A percentile compares a stretch with the other conserved stretches of the same genome.
These are phyloP conservation scores for Cerceris ruficornis DNA, from an alignment of 2,888 invertebrate species.

Conservation along the genomic window DNA sequence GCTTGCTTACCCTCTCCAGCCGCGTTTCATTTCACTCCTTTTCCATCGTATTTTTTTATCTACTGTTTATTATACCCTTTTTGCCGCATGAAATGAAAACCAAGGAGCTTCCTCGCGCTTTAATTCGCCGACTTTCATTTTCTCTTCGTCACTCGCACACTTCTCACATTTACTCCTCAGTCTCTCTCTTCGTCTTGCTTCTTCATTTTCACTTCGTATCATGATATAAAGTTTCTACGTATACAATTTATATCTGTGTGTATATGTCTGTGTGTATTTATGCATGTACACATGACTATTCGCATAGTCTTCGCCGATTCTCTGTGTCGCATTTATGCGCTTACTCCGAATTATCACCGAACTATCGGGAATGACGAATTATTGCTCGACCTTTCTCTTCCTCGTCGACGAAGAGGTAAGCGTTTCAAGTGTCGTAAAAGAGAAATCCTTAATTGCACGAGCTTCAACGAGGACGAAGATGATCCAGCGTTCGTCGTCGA, in stretches of 20 bases:
- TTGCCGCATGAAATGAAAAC: slow-evolving; percentile 67
- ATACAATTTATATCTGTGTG: slow-evolving; percentile 32
- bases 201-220: slow-evolving; percentile 15
- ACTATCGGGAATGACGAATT: slow-evolving; percentile 16
- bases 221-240: slow-evolving; percentile 58
- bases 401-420: background rate
- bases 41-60: slow-evolving; percentile 16
- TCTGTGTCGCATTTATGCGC: slow-evolving; percentile 33
- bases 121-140: background rate
- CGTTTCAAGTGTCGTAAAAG: background rate
- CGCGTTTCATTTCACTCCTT: slow-evolving; percentile 1
- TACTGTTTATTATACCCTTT: slow-evolving; percentile 61
- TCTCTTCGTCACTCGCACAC: slow-evolving; percentile 6
- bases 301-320: slow-evolving; percentile 46
- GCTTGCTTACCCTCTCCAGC: background rate
- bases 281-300: slow-evolving; percentile 24
- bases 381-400: background rate
- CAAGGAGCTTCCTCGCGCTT: slow-evolving; percentile 33
- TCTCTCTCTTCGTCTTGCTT: slow-evolving; percentile 18
- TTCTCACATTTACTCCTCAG: background rate
- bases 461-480: no score
- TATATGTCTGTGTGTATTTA: slow-evolving; percentile 17
- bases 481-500: no score
- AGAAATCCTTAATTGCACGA: no score
- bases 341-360: slow-evolving; percentile 11